Percentiles rank a stretch among this genome's conserved stretches.
These are phyloP conservation scores for Coendou prehensilis DNA, from an alignment of 2,797 vertebrate genomes.

Conservation along the genomic window DNA sequence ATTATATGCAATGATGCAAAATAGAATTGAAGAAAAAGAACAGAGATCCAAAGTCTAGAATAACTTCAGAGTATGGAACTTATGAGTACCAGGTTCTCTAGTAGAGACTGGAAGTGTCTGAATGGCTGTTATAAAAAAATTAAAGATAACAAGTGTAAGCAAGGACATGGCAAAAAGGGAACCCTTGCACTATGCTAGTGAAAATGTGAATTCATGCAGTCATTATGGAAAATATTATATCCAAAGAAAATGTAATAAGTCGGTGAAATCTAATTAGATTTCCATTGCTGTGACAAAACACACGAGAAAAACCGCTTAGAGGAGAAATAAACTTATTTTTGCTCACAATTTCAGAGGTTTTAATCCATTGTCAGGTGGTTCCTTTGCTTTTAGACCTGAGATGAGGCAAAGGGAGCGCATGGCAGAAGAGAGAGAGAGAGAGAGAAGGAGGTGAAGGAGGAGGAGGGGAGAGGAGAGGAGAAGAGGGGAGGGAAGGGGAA, in stretches of 20 bases:
- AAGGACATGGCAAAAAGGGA: background rate
- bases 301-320: background rate
- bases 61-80: background rate
- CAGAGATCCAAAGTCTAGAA: background rate
- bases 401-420: background rate
- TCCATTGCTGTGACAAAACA: background rate
- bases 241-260: background rate
- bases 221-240: background rate
- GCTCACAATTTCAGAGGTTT: background rate
- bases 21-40: background rate
- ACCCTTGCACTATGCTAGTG: background rate
- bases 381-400: background rate
- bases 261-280: background rate
- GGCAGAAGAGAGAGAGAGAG: background rate
- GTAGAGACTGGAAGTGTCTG: background rate
- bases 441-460: fast-evolving
- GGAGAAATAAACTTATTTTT: background rate
- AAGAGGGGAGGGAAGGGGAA: background rate
- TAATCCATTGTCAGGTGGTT: background rate
- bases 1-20: background rate
- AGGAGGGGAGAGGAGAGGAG: fast-evolving
- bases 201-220: background rate
- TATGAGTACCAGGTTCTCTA: background rate
- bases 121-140: background rate
- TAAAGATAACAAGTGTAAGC: background rate